phyloP scores from a whole-genome alignment of 2,888 invertebrate species.

The Xestia rhomboidea region DNA sequence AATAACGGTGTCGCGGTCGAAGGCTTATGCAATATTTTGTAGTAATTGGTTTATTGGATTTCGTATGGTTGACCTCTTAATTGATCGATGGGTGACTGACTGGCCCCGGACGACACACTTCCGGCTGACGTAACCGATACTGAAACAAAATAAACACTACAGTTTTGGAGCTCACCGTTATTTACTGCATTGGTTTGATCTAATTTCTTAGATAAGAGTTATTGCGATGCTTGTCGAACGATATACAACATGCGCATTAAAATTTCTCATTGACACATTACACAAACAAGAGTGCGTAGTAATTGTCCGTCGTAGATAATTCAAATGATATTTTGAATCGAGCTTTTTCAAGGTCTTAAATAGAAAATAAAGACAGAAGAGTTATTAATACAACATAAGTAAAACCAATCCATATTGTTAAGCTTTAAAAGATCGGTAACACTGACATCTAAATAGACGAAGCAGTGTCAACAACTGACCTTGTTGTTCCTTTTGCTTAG shows the following conservation, averaged over 20 bases:
- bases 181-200: slow-evolving; percentile 35
- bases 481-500: slow-evolving; percentile 87
- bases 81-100: slow-evolving; percentile 85
- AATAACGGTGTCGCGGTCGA: slow-evolving; percentile 10
- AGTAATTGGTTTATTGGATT: slow-evolving; percentile 25
- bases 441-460: background rate
- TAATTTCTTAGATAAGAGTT: slow-evolving; percentile 48
- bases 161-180: slow-evolving; percentile 8
- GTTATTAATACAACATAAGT: background rate
- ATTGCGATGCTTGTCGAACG: slow-evolving; percentile 20
- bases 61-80: slow-evolving; percentile 74
- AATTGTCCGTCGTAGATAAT: slow-evolving; percentile 41
- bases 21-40: slow-evolving; percentile 42
- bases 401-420: background rate
- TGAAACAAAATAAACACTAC: slow-evolving; percentile 63
- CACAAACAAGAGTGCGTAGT: slow-evolving; percentile 40
- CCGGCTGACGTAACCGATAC: slow-evolving; percentile 84
- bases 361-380: slow-evolving; percentile 5
- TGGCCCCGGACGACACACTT: slow-evolving; percentile 84
- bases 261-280: slow-evolving; percentile 38
- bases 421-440: background rate
- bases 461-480: slow-evolving; percentile 68
- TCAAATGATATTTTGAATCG: slow-evolving; percentile 5
- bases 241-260: slow-evolving; percentile 40
- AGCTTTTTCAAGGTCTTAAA: slow-evolving; percentile 23